These are phyloP conservation scores for Anneissia japonica DNA, from an alignment of 35 echinoderm and acorn worm genomes.

Conservation along the genomic window DNA sequence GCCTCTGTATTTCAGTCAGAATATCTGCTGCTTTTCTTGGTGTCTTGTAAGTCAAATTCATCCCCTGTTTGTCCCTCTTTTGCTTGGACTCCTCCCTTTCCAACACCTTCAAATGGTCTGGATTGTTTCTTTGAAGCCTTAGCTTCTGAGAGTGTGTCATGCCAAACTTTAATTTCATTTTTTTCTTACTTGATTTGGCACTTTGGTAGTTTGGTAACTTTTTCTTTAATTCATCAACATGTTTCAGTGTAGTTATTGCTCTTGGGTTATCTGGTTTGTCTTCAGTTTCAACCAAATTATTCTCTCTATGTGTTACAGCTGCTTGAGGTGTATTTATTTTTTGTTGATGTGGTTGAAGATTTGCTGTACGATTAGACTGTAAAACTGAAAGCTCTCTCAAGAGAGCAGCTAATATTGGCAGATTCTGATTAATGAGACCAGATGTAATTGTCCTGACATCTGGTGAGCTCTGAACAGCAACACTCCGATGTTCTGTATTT, in stretches of 20 bases:
- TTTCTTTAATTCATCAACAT: background rate
- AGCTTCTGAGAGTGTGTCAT: conserved; percentile 7
- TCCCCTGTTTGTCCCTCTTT: background rate
- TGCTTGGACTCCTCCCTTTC: background rate
- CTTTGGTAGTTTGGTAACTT: background rate
- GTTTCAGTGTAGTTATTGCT: background rate
- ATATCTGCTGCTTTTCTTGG: background rate
- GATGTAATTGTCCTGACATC: background rate
- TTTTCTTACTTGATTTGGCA: background rate
- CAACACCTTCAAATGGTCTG: background rate
- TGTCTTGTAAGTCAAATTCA: background rate
- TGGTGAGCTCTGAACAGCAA: background rate
- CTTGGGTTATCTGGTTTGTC: background rate
- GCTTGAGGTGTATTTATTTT: background rate
- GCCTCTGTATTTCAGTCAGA: background rate
- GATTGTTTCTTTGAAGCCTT: conserved; percentile 10
- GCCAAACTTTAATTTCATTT: background rate
- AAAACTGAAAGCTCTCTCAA: background rate
- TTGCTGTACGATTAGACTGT: background rate
- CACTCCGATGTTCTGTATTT: background rate
- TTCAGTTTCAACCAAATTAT: background rate
- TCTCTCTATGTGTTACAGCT: background rate
- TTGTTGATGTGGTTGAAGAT: background rate
- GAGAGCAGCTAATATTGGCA: background rate
- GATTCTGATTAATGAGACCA: background rate